A percentile compares a stretch with the other conserved stretches of the same genome.
phyloP scores from a whole-genome alignment of 2,797 vertebrate genomes.

The Pseudomugil gertrudae region DNA sequence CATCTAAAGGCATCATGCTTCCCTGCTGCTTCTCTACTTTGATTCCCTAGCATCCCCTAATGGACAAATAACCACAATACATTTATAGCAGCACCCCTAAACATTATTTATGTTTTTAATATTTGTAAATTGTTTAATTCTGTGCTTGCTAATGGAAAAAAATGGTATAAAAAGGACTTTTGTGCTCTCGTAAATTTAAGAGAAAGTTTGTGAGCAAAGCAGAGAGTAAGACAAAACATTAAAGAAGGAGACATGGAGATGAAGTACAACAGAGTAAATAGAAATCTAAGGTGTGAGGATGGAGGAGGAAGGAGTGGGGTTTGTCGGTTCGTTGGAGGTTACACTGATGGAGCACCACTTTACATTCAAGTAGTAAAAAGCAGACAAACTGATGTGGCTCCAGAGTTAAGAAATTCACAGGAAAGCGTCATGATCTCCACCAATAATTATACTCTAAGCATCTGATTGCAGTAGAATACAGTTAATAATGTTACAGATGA shows the following conservation, averaged over 20 bases:
- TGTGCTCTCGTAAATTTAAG: conserved; percentile 4
- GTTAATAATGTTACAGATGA: conserved; percentile 5
- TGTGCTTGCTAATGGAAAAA: neutral
- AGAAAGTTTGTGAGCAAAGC: conserved; percentile 14
- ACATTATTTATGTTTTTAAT: neutral
- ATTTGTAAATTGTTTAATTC: neutral
- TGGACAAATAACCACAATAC: conserved; percentile 74
- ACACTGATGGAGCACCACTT: conserved; percentile 64
- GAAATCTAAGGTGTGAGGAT: conserved; percentile 31
- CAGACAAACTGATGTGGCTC: conserved; percentile 60
- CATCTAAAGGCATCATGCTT: conserved; percentile 25
- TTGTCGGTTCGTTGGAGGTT: conserved; percentile 41
- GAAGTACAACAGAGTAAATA: conserved; percentile 30
- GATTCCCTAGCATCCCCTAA: conserved; percentile 79
- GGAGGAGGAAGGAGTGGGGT: conserved; percentile 2
- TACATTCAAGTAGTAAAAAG: conserved; percentile 56
- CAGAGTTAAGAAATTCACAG: conserved; percentile 48
- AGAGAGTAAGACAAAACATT: conserved; percentile 9
- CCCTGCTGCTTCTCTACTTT: conserved; percentile 57
- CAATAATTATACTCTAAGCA: conserved; percentile 42
- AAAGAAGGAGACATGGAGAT: conserved; percentile 44
- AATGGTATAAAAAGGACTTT: neutral
- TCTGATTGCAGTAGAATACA: conserved; percentile 42
- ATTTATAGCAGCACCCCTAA: conserved; percentile 26
- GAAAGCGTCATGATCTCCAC: conserved; percentile 41